phyloP scores from a whole-genome alignment of 2,113 vertebrate genomes.

The Oostethus manadensis region DNA sequence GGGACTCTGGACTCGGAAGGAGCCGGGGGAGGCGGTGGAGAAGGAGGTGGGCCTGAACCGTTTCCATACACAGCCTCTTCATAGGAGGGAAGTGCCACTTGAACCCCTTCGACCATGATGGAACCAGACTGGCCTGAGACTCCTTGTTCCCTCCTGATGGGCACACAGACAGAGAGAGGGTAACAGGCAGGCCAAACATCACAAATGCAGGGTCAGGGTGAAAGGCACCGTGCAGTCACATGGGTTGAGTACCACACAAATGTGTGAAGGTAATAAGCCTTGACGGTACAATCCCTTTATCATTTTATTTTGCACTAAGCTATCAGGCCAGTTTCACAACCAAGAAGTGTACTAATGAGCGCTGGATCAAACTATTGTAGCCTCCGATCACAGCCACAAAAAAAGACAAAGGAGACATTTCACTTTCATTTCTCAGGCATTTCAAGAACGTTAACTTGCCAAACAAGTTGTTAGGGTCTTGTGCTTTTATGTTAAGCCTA shows the following conservation, averaged over 20 bases:
- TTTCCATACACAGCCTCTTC: constrained; percentile 97
- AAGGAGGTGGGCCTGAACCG: constrained; percentile 46
- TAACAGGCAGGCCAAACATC: constrained; percentile 2
- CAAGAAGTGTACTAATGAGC: constrained; percentile 28
- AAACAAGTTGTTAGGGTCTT: constrained; percentile 15
- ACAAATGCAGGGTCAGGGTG: constrained; percentile 1
- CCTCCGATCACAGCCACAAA: constrained; percentile 15
- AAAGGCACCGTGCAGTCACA: not conserved
- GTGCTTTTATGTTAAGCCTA: no score
- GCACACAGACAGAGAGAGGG: constrained; percentile 10
- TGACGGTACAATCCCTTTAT: constrained; percentile 24
- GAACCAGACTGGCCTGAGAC: constrained; percentile 88
- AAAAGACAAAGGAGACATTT: constrained; percentile 2
- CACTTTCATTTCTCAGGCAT: constrained; percentile 29
- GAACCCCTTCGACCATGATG: constrained; percentile 94
- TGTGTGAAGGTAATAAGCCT: constrained; percentile 21
- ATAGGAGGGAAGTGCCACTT: constrained; percentile 91
- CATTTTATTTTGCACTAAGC: constrained; percentile 13
- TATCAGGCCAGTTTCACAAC: constrained; percentile 22
- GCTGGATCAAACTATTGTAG: constrained; percentile 21
- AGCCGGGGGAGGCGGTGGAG: constrained; percentile 52
- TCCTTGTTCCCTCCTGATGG: constrained; percentile 85
- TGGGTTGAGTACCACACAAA: constrained; percentile 10
- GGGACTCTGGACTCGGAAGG: constrained; percentile 85
- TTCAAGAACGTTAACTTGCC: constrained; percentile 18